A percentile compares a stretch with the other conserved stretches of the same genome.
Conservation (phyloP, 2,888 invertebrate species). For the Amphiduros pacificus region DNA sequence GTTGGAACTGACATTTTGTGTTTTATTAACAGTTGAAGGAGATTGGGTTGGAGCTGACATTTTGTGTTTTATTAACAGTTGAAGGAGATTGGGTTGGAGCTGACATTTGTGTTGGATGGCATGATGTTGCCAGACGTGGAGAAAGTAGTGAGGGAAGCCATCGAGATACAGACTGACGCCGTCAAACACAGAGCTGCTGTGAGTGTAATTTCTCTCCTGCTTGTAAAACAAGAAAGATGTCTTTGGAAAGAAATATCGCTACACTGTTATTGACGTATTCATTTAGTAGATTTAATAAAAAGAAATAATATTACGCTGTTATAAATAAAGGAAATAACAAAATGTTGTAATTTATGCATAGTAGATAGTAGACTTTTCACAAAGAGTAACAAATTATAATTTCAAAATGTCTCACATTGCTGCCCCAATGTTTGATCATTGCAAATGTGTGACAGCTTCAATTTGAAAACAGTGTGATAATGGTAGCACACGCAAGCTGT, state of each 20-base stretch:
- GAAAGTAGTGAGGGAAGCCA: slow-evolving; percentile 75
- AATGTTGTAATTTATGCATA: too few relatives aligned
- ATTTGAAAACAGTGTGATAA: neutral
- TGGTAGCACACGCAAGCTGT: neutral
- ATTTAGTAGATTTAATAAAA: too few relatives aligned
- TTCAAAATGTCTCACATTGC: neutral
- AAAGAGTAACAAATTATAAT: too few relatives aligned
- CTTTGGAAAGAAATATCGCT: too few relatives aligned
- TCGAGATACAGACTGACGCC: slow-evolving; percentile 80
- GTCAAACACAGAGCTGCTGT: slow-evolving; percentile 69
- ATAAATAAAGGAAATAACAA: too few relatives aligned
- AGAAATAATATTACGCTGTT: too few relatives aligned
- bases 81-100: slow-evolving; percentile 77
- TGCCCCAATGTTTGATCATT: neutral
- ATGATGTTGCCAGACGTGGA: slow-evolving; percentile 77
- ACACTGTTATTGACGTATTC: too few relatives aligned
- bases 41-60: neutral
- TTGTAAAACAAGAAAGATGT: too few relatives aligned
- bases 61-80: slow-evolving; percentile 58
- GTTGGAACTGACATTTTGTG: neutral
- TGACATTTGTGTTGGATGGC: slow-evolving; percentile 88
- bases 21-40: slow-evolving; percentile 12
- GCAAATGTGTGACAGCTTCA: neutral
- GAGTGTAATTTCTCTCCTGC: slow-evolving; percentile 20
- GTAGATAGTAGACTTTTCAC: too few relatives aligned